A percentile compares a stretch with the other conserved stretches of the same genome.
phyloP scores from a whole-genome alignment of 2,888 invertebrate species.

The Leptothorax acervorum region DNA sequence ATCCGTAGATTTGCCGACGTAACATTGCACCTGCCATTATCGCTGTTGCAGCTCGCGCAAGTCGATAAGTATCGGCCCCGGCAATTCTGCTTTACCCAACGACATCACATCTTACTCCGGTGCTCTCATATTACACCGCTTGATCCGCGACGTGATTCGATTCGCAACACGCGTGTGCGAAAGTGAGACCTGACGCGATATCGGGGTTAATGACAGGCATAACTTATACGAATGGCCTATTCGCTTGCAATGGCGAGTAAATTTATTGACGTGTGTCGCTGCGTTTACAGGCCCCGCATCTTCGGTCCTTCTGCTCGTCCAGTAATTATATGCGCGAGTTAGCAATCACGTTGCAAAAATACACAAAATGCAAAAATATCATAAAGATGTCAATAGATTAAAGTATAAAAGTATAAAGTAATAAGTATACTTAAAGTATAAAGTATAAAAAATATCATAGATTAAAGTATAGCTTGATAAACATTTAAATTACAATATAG shows the following conservation, averaged over 20 bases:
- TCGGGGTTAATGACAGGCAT: constrained; percentile 61
- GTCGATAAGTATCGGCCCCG: not conserved
- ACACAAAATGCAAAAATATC: not conserved
- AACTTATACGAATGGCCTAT: constrained; percentile 58
- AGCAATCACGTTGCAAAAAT: not conserved
- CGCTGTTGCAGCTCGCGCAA: not conserved
- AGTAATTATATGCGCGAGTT: not conserved
- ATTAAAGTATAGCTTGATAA: not conserved
- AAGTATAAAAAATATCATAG: not conserved
- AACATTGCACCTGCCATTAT: constrained; percentile 21
- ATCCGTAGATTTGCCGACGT: not conserved
- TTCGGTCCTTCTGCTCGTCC: not conserved
- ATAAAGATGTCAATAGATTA: not conserved
- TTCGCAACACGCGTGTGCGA: constrained; percentile 58
- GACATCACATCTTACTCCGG: constrained; percentile 43
- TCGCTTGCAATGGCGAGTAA: constrained; percentile 42
- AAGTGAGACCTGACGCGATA: constrained; percentile 61
- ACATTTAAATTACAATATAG: not conserved
- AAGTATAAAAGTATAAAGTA: not conserved
- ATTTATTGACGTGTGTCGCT: constrained; percentile 1
- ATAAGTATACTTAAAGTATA: too few species aligned
- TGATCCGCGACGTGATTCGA: constrained; percentile 66
- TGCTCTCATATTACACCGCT: constrained; percentile 43
- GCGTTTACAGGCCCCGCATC: not conserved
- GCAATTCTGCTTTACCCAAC: not conserved